A percentile compares a stretch with the other conserved stretches of the same genome.
Conservation (phyloP, 2,888 invertebrate species). For the Pterostichus madidus region DNA sequence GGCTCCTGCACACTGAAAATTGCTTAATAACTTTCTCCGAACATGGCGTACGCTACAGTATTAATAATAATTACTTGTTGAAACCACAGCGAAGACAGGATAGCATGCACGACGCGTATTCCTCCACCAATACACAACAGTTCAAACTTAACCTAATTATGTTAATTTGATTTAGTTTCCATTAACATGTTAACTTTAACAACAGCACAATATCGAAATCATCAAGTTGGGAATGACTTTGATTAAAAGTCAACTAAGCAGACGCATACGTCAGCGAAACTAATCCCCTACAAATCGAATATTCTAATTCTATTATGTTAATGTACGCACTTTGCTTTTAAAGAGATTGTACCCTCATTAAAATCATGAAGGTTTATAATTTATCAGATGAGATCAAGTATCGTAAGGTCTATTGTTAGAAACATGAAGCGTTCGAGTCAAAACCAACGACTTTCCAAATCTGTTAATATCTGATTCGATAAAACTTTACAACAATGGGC, state of each 20-base stretch:
- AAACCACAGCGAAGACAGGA: slow-evolving; percentile 5
- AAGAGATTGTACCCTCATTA: slow-evolving; percentile 8
- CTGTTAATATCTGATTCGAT: no score
- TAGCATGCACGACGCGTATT: slow-evolving; percentile 30
- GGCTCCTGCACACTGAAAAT: slow-evolving; percentile 8
- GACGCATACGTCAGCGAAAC: slow-evolving; percentile 13
- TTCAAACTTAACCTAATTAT: slow-evolving; percentile 61
- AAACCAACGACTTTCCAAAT: no score
- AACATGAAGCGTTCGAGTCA: no score
- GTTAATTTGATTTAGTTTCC: slow-evolving; percentile 62
- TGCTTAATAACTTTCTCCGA: slow-evolving; percentile 1
- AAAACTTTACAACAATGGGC: no score
- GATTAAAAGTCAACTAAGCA: slow-evolving; percentile 61
- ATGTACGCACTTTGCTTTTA: slow-evolving; percentile 37
- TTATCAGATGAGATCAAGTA: background rate
- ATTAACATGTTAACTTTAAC: slow-evolving; percentile 52
- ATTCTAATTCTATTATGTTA: slow-evolving; percentile 31
- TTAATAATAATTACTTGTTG: slow-evolving; percentile 46
- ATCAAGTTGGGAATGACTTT: slow-evolving; percentile 55
- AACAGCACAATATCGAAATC: slow-evolving; percentile 55
- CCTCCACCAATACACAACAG: slow-evolving; percentile 29
- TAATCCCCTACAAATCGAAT: slow-evolving; percentile 32
- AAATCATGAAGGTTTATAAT: slow-evolving; percentile 11
- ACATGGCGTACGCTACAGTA: background rate
- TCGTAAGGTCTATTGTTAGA: background rate